A percentile compares a stretch with the other conserved stretches of the same genome.
Evolutionary conservation across 2,113 vertebrate genomes (phyloP).

Genomic region (Formicarius rufipectus): DNA sequence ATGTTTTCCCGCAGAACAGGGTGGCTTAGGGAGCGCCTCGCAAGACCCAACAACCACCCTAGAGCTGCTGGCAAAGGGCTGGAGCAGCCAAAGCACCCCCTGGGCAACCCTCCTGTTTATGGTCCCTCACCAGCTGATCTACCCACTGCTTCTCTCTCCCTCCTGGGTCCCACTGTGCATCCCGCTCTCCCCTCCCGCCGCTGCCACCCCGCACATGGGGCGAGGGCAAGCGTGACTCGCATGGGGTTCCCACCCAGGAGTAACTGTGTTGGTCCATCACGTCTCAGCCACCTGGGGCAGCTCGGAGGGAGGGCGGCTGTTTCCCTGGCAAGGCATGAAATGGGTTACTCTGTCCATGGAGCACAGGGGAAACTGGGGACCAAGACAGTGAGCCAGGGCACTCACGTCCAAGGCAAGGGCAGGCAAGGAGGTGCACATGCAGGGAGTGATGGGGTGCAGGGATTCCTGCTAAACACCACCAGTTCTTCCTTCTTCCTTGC

Average conservation of each 20-base stretch:
- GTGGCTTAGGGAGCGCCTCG: background rate
- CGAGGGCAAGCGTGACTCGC: background rate
- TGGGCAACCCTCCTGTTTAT: background rate
- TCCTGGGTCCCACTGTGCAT: background rate
- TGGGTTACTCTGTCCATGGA: background rate
- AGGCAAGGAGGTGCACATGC: background rate
- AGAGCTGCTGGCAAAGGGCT: slow-evolving; percentile 5
- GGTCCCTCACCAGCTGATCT: slow-evolving; percentile 14
- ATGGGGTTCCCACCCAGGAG: slow-evolving; percentile 8
- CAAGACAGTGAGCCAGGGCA: accelerated
- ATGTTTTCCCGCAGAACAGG: slow-evolving; percentile 30
- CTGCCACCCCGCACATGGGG: background rate
- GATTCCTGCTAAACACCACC: accelerated
- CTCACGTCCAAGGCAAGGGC: background rate
- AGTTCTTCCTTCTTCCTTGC: background rate
- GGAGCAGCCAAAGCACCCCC: background rate
- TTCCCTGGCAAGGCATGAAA: background rate
- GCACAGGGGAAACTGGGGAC: accelerated
- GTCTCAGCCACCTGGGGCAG: background rate
- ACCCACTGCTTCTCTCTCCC: background rate
- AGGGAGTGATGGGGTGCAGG: background rate
- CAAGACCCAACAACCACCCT: slow-evolving; percentile 29
- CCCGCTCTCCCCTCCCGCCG: no score
- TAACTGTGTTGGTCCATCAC: slow-evolving; percentile 13
- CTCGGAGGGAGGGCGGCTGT: background rate